Base-by-base conservation (phyloP, 2,888 invertebrate genomes). In the Andrena fulva region DNA sequence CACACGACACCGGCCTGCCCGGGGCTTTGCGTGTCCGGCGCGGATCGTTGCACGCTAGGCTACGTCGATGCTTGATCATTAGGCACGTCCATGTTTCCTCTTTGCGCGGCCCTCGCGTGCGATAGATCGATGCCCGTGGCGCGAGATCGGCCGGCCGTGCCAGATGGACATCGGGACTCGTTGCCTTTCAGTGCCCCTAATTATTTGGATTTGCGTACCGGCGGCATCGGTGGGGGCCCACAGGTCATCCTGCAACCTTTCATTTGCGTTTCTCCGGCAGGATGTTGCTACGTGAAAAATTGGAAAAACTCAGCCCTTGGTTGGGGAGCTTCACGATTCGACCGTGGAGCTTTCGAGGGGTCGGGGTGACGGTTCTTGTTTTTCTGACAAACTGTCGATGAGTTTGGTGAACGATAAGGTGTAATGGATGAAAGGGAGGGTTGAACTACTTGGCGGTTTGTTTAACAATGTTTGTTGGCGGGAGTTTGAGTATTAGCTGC, bases 1-100 rank as follows among this genome's bases (percentile, higher is more conserved):
- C 91, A 89, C 84, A 87, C 87, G 78, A 84, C 81, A 77, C 81
- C 79, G 63, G 85, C 80, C 87, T 85, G 85, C 75, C 80, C 73
- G 50, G 64, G 82, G 80, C 85, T 86, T 90, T 89, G 91, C 90
- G 90, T 89, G 90, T 86, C 87, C 82, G 66, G 85, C 69, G 79
- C 79, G 83, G 79, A 74, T 85, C 77, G 88, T 83, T 86, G 84
- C 85, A 88, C 84, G 85, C 86, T 12, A 73, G 86, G 69, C 84
- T 72, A 72, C 78, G 77, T 78, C 88, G 88, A 88, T 88, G 88
- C 90, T 89, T 86, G 76, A 64, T 87, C 82, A 90, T 89, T 89
- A 87, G 82, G 60, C 84, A 54, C 79, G 68, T 80, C 83, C 69
- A 69, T 62, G 80, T 81, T 80, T 81, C 73, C 80, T 80, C 80